Conservation (phyloP, 2,113 vertebrate species). For the Pluvianellus socialis region DNA sequence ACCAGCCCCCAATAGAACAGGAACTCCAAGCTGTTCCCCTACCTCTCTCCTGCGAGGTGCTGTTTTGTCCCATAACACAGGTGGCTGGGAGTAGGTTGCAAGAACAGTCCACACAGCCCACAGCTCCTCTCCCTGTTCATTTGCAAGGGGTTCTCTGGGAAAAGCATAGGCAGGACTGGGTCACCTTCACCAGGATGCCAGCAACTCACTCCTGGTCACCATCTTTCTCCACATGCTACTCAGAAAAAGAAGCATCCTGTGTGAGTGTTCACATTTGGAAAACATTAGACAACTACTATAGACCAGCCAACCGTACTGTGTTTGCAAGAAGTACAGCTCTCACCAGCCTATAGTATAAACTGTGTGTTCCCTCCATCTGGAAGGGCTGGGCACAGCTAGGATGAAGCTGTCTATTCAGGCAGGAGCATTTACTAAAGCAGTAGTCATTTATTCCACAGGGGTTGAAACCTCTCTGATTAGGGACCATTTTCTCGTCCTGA, state of each 20-base stretch:
- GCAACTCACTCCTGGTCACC: background rate
- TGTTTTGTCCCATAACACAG: background rate
- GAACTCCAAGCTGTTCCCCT: background rate
- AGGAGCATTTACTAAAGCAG: background rate
- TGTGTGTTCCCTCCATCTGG: background rate
- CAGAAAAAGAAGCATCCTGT: background rate
- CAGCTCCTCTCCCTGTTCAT: background rate
- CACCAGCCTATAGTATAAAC: background rate
- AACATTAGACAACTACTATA: background rate
- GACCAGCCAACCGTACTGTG: accelerated
- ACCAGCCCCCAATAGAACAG: accelerated
- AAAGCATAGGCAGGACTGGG: background rate
- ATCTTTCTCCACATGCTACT: background rate
- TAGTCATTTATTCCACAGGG: background rate
- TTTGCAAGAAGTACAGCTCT: background rate
- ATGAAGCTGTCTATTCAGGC: background rate
- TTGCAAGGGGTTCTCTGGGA: background rate
- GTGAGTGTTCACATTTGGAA: background rate
- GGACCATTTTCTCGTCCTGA: background rate
- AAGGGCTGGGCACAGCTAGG: background rate
- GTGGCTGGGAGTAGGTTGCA: background rate
- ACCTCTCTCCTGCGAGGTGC: background rate
- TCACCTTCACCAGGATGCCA: background rate
- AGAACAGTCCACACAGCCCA: background rate
- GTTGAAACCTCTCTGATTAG: background rate